These are phyloP conservation scores for Anaspis maculata DNA, from an alignment of 2,888 invertebrate species.

Conservation along the genomic window DNA sequence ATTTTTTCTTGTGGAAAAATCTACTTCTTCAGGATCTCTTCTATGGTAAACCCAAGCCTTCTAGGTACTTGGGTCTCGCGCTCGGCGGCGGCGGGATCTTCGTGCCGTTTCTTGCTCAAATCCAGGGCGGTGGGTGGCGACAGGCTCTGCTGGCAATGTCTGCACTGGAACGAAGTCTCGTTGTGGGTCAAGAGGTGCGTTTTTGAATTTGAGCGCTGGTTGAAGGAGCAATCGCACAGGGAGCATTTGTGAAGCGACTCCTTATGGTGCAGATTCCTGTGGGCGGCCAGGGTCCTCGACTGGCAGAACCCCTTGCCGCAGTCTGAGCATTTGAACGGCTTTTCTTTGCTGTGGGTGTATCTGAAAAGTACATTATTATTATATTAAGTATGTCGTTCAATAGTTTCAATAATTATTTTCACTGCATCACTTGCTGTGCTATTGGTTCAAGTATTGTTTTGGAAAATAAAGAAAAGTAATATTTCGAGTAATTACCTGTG, in stretches of 20 bases:
- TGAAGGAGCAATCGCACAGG: slow-evolving; percentile 81
- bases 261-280: slow-evolving; percentile 89
- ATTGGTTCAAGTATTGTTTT: background rate
- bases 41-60: too few species aligned
- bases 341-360: slow-evolving; percentile 97
- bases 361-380: slow-evolving; percentile 40
- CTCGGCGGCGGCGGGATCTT: too few species aligned
- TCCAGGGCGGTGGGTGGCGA: slow-evolving; percentile 26
- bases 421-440: too few species aligned
- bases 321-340: slow-evolving; percentile 94
- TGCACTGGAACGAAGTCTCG: slow-evolving; percentile 47
- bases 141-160: too few species aligned
- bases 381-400: too few species aligned
- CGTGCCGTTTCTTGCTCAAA: slow-evolving; percentile 29
- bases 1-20: background rate
- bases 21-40: too few species aligned
- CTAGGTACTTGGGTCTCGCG: too few species aligned
- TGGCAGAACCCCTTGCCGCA: too few species aligned
- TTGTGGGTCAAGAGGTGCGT: slow-evolving; percentile 84
- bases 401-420: too few species aligned
- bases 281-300: too few species aligned
- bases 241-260: slow-evolving; percentile 91
- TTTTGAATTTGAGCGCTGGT: slow-evolving; percentile 86
- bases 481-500: slow-evolving; percentile 55
- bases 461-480: background rate